These are phyloP conservation scores for Drosophila seclusa DNA, from an alignment of 2,888 invertebrate species.

Conservation along the genomic window DNA sequence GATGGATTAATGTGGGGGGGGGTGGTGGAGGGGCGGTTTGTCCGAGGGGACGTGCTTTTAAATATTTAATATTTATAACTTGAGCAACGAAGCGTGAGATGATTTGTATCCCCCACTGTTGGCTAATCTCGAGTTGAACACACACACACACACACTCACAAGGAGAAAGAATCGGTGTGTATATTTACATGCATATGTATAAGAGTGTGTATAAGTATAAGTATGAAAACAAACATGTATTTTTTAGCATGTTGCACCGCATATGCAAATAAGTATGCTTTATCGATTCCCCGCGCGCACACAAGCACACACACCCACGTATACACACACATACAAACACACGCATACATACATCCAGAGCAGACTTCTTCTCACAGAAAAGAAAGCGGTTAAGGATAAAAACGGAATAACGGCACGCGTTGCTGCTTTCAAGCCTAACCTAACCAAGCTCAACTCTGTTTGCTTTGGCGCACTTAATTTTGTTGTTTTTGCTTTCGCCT, in stretches of 20 bases:
- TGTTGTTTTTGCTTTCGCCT: constrained; percentile 48
- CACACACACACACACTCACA: constrained; percentile 19
- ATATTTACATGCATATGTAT: constrained; percentile 10
- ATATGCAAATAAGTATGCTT: constrained; percentile 80
- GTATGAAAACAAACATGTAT: constrained; percentile 31
- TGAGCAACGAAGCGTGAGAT: constrained; percentile 79
- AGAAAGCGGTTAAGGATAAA: constrained; percentile 66
- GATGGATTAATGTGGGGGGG: constrained; percentile 39
- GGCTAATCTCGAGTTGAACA: constrained; percentile 71
- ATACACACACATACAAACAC: not conserved
- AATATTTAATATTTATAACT: constrained; percentile 78
- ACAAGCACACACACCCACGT: constrained; percentile 18
- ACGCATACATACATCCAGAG: constrained; percentile 6
- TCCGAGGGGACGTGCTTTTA: constrained; percentile 56
- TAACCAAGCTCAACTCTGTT: constrained; percentile 51
- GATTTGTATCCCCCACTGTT: constrained; percentile 77
- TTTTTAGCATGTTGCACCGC: constrained; percentile 79
- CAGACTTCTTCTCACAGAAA: constrained; percentile 44
- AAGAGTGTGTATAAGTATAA: constrained; percentile 6
- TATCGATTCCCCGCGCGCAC: constrained; percentile 64
- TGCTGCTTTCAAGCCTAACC: constrained; percentile 32
- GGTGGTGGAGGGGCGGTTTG: not conserved
- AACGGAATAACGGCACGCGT: constrained; percentile 61
- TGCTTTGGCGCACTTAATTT: constrained; percentile 31
- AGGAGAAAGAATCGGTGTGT: constrained; percentile 18